Conservation (phyloP, 2,888 invertebrate species). For the Branchellion lobata region DNA sequence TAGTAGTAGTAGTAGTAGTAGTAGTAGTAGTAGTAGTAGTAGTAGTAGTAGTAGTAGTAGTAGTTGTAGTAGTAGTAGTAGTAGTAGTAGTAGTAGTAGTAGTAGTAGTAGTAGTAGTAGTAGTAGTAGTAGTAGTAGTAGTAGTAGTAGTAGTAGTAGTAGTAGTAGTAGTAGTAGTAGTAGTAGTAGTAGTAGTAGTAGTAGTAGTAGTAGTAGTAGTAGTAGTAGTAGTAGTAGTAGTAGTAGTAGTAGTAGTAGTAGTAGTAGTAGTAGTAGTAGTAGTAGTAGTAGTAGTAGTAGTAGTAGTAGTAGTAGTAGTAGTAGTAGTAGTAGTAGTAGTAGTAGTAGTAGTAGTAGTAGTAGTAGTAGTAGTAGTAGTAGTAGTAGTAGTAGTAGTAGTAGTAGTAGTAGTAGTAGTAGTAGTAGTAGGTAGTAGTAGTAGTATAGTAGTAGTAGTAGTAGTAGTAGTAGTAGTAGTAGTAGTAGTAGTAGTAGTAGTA, state of each 20-base stretch:
- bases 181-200: conserved; percentile 29
- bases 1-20: conserved; percentile 1
- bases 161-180: conserved; percentile 29
- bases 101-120: conserved; percentile 29
- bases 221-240: conserved; percentile 17
- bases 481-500: conserved; percentile 23
- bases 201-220: conserved; percentile 23
- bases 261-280: no score
- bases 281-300: no score
- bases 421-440: conserved; percentile 29
- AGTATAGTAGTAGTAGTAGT: conserved; percentile 29
- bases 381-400: conserved; percentile 29
- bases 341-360: no score
- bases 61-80: background rate
- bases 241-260: no score
- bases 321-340: no score
- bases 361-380: conserved; percentile 8
- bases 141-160: conserved; percentile 29
- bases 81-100: conserved; percentile 1
- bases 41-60: background rate
- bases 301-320: background rate
- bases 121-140: conserved; percentile 29
- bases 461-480: conserved; percentile 29
- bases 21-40: background rate
- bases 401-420: conserved; percentile 29